Conservation (phyloP, 2,113 vertebrate genomes). For the Petroica traversi region DNA sequence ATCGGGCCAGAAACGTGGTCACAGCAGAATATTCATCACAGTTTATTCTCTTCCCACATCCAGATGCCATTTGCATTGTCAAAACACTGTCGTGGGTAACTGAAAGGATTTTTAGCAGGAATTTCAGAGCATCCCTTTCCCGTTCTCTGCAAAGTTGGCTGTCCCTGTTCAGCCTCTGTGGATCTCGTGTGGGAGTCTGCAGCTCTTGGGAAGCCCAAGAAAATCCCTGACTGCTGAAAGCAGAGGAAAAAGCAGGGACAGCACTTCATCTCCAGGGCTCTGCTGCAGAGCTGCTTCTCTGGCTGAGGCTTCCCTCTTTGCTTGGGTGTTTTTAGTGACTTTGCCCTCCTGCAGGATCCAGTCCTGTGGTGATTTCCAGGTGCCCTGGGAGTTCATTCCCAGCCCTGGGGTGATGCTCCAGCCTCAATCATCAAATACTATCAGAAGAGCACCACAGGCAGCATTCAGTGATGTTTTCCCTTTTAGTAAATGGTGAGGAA, state of each 20-base stretch:
- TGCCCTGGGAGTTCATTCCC: neutral
- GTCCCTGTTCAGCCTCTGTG: neutral
- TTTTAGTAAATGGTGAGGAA: neutral
- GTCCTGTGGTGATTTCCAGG: neutral
- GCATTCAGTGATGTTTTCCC: neutral
- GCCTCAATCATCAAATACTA: neutral
- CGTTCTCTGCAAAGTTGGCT: neutral
- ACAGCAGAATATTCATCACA: neutral
- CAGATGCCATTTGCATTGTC: neutral
- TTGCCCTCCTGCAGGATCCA: neutral
- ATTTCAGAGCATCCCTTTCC: neutral
- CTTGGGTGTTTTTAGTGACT: neutral
- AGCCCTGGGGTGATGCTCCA: neutral
- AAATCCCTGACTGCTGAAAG: neutral
- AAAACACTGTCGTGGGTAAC: neutral
- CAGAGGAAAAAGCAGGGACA: neutral
- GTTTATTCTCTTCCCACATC: neutral
- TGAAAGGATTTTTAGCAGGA: neutral
- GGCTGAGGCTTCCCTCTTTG: neutral
- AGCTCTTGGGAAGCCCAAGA: neutral
- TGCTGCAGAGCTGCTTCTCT: neutral
- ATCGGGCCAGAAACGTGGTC: neutral
- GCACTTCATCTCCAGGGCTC: neutral
- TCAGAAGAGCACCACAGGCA: neutral
- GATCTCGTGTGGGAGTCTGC: accelerated